Percentiles rank a stretch among this genome's conserved stretches.
Conservation (phyloP, 2,888 invertebrate species). For the Ferrisia virgata region DNA sequence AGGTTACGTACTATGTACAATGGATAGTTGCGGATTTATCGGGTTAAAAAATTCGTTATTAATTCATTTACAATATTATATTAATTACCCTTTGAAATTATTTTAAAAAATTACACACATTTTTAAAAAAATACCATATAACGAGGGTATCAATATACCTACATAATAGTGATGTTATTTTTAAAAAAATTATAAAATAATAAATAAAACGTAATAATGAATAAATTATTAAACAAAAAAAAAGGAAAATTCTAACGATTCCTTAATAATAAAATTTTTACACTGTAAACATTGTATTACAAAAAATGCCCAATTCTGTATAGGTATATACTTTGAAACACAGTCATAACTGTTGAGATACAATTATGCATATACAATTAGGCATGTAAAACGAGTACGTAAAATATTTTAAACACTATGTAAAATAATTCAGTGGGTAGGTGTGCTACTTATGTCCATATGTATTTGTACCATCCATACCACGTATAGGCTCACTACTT, state of each 20-base stretch:
- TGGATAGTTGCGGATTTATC: not conserved
- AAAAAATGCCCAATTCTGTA: not conserved
- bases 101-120: conserved; percentile 1
- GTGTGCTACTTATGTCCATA: not conserved
- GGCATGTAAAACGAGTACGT: not conserved
- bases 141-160: not conserved
- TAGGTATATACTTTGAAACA: not conserved
- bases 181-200: not conserved
- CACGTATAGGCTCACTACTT: no score
- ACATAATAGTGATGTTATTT: not conserved
- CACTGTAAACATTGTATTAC: not conserved
- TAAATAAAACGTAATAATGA: not conserved
- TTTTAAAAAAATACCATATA: not conserved
- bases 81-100: conserved; percentile 25
- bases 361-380: not conserved
- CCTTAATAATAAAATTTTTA: not conserved
- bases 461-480: no score
- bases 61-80: conserved; percentile 7
- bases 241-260: conserved; percentile 1
- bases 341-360: no score
- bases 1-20: not conserved
- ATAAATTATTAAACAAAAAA: not conserved
- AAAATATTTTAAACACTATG: not conserved
- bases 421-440: not conserved
- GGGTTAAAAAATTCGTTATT: not conserved